Conservation (phyloP, 2,113 vertebrate genomes). For the Periophthalmodon schlosseri region DNA sequence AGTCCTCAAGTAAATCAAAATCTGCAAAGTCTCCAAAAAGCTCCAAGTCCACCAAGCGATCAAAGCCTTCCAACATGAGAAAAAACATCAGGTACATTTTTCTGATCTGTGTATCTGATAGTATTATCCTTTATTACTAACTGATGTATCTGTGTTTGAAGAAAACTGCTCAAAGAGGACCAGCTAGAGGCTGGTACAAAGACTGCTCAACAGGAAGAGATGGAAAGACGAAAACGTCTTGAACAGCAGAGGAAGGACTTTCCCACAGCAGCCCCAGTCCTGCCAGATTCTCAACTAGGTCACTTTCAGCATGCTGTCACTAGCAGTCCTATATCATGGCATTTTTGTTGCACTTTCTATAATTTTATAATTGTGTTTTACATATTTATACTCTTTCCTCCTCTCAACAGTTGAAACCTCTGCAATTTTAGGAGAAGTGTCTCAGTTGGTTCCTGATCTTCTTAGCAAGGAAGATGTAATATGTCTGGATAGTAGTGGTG, state of each 20-base stretch:
- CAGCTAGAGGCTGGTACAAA: slow-evolving; percentile 97
- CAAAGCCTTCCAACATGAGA: slow-evolving; percentile 92
- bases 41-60: slow-evolving; percentile 81
- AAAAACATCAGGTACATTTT: slow-evolving; percentile 90
- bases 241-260: slow-evolving; percentile 97
- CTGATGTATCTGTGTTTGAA: slow-evolving; percentile 56
- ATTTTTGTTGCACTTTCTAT: background rate
- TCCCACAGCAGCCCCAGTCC: slow-evolving; percentile 73
- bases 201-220: slow-evolving; percentile 95
- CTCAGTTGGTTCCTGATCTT: slow-evolving; percentile 80
- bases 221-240: slow-evolving; percentile 92
- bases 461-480: slow-evolving; percentile 90
- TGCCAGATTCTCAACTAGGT: slow-evolving; percentile 65
- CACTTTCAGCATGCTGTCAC: slow-evolving; percentile 9
- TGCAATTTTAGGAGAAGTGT: slow-evolving; percentile 83
- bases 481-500: slow-evolving; percentile 91
- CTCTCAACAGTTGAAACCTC: slow-evolving; percentile 76
- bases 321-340: background rate
- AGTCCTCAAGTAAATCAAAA: slow-evolving; percentile 68
- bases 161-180: slow-evolving; percentile 95
- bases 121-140: background rate
- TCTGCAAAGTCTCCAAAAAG: slow-evolving; percentile 68
- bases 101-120: background rate
- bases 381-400: background rate
- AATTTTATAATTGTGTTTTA: background rate